A percentile compares a stretch with the other conserved stretches of the same genome.
These are phyloP conservation scores for Dilophus febrilis DNA, from an alignment of 2,888 invertebrate species.

Conservation along the genomic window DNA sequence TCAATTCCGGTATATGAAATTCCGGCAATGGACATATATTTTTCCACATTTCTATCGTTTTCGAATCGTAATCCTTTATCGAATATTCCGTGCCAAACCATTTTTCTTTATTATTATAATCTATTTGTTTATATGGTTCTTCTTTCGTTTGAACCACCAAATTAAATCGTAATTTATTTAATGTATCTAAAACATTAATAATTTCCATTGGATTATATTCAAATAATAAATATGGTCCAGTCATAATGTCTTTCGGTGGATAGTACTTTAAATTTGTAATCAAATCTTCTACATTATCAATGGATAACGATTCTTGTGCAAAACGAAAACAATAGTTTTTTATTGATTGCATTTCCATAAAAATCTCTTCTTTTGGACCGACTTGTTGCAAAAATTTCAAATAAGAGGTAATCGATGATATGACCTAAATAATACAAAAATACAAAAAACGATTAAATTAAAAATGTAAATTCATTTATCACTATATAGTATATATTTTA, in stretches of 20 bases:
- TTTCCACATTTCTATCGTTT: constrained; percentile 47
- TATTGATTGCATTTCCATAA: constrained; percentile 49
- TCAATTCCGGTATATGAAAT: constrained; percentile 52
- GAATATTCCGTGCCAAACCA: constrained; percentile 76
- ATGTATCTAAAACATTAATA: constrained; percentile 15
- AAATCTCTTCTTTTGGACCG: constrained; percentile 53
- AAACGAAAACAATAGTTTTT: constrained; percentile 59
- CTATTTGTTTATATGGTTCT: constrained; percentile 18
- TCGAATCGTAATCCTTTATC: constrained; percentile 42
- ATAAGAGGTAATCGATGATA: constrained; percentile 63
- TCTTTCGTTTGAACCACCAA: constrained; percentile 25
- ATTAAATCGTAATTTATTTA: constrained; percentile 25
- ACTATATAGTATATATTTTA: no score
- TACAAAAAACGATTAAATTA: no score
- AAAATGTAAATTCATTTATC: no score
- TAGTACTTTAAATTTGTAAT: constrained; percentile 66
- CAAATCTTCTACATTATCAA: constrained; percentile 61
- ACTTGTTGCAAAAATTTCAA: constrained; percentile 49
- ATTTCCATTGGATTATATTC: constrained; percentile 53
- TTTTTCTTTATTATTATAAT: constrained; percentile 49
- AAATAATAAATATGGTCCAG: constrained; percentile 55
- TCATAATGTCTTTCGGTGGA: constrained; percentile 60
- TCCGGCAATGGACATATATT: constrained; percentile 35
- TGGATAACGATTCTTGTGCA: constrained; percentile 49
- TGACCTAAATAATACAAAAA: no score